Percentiles rank a stretch among this genome's conserved stretches.
phyloP scores from a whole-genome alignment of 2,113 vertebrate genomes.

The Dolichallabes microphthalmus region DNA sequence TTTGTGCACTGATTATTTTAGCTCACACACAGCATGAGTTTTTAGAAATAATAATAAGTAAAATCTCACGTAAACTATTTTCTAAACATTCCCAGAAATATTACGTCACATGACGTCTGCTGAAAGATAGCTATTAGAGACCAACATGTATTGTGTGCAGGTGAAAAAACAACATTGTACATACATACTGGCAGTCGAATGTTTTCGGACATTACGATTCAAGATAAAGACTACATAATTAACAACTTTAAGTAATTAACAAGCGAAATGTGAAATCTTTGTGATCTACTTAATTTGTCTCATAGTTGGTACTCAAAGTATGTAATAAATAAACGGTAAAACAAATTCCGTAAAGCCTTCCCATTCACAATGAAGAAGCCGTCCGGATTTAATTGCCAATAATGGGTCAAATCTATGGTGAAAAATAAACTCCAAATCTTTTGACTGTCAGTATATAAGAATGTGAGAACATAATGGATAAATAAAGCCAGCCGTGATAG shows the following conservation, averaged over 20 bases:
- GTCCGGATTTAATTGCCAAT: background rate
- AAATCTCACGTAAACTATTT: background rate
- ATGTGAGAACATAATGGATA: background rate
- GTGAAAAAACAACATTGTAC: too few relatives aligned
- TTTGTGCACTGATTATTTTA: background rate
- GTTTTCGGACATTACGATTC: background rate
- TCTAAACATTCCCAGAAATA: background rate
- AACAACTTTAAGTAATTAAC: background rate
- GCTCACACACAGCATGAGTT: background rate
- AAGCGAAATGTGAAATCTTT: background rate
- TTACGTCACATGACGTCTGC: background rate
- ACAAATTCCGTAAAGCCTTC: background rate
- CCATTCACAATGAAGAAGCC: background rate
- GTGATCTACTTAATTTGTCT: background rate
- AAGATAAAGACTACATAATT: background rate
- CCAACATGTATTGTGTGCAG: background rate
- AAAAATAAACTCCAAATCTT: background rate
- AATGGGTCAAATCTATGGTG: background rate
- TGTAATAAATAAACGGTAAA: background rate
- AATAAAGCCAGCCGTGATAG: background rate
- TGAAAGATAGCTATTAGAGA: background rate
- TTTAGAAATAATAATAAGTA: background rate
- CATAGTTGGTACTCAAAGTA: background rate
- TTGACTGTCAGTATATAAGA: slow-evolving; percentile 7
- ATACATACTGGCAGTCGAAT: background rate